Evolutionary conservation across 2,113 vertebrate genomes (phyloP).

Genomic region (Neopipo cinnamomea): DNA sequence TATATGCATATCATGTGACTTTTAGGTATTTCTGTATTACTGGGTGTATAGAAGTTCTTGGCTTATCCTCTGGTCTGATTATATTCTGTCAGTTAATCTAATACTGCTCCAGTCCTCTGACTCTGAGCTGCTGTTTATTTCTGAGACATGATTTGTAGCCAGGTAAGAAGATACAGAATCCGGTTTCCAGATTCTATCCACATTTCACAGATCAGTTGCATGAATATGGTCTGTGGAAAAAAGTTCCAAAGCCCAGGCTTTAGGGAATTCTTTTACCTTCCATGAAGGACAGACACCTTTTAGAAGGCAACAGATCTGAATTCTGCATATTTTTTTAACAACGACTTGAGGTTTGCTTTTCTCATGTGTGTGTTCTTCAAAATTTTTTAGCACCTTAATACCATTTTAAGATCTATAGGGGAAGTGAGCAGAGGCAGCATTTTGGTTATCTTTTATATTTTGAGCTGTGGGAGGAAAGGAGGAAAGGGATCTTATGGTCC

Average conservation of each 20-base stretch:
- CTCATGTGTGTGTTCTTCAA: not conserved
- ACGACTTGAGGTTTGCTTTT: not conserved
- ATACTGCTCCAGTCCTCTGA: not conserved
- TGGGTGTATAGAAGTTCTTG: not conserved
- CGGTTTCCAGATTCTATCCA: too few relatives aligned
- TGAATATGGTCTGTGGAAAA: not conserved
- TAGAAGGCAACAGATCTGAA: not conserved
- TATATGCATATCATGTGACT: not conserved
- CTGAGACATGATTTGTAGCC: not conserved
- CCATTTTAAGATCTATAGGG: not conserved
- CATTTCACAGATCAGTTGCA: not conserved
- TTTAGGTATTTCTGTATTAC: not conserved
- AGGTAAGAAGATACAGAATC: not conserved
- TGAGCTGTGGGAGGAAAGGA: not conserved
- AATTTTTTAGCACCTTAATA: not conserved
- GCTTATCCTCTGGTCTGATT: not conserved
- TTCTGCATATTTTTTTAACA: not conserved
- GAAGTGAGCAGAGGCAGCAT: not conserved
- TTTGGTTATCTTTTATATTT: not conserved
- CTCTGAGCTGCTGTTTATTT: not conserved
- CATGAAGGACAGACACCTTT: not conserved
- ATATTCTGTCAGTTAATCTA: not conserved
- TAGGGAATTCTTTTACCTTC: not conserved
- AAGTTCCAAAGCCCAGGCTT: not conserved
- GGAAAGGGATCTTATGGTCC: not conserved